Evolutionary conservation across 2,113 vertebrate genomes (phyloP), one percentile per base, ranked within the genome.

Genomic region (Chrysochloris asiatica): DNA sequence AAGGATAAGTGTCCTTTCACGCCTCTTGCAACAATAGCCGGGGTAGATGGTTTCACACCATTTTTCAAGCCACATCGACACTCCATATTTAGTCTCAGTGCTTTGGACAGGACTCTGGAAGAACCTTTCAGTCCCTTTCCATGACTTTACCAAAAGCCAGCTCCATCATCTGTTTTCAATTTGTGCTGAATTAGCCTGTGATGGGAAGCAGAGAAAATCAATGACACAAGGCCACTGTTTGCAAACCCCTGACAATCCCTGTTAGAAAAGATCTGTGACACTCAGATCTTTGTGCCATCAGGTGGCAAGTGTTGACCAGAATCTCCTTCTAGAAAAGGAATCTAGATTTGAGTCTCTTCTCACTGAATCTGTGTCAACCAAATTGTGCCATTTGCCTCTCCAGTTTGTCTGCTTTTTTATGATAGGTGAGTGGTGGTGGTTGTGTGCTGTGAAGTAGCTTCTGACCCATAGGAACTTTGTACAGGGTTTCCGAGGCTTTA

Each of bases 101-200:
- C 96, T 97, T 96, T 85, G 86, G 94, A 91, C 94, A 94, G 48
- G 76, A 96, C 89, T 89, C 82, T 76, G 65, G 26, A 94, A 92
- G 78, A 90, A 52, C 47, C 30, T 17, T 6, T 48, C 61, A 45
- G 43, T n/a, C 63, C n/a, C 86, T 83, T 78, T 88, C 54, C 89
- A 88, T 54, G 92, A 91, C 81, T 96, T 95, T 96, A 96, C 89
- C 93, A 93, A 96, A 96, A 95, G 86, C 85, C 78, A 90, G 56
- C 33, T 79, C 89, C 87, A 85, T 95, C 96, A 97, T 97, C 96
- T 97, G 96, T 93, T 97, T 97, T 97, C 72, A 95, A 94, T 97
- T 93, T 96, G 43, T 28, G 72, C 88, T 94, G 91, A 97, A 96
- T 97, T 97, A 97, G 95, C 90, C 94, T 93, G 89, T 91, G 94